Conservation (phyloP, 2,113 vertebrate species). For the Zosterops pallidus region DNA sequence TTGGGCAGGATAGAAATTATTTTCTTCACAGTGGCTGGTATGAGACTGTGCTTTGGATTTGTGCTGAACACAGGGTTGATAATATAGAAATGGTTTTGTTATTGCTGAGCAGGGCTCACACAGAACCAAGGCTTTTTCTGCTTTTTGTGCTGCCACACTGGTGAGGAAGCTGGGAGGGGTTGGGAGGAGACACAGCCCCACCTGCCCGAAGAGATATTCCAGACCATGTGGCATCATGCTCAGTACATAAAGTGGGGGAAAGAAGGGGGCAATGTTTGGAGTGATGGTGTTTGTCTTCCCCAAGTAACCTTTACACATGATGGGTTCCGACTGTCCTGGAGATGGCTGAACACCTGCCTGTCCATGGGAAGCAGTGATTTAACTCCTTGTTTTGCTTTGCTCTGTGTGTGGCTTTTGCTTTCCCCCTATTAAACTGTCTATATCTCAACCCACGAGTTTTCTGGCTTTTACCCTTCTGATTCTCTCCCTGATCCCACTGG, state of each 20-base stretch:
- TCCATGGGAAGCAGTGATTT: not conserved
- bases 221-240: rapidly evolving
- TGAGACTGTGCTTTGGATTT: not conserved
- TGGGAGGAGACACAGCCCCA: not conserved
- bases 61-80: not conserved
- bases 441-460: not conserved
- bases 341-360: not conserved
- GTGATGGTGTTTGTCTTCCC: not conserved
- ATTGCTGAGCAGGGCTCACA: not conserved
- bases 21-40: not conserved
- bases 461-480: not conserved
- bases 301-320: not conserved
- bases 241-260: not conserved
- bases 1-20: not conserved
- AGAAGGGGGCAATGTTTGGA: rapidly evolving
- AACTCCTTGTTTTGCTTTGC: not conserved
- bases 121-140: not conserved
- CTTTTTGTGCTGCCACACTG: not conserved
- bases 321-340: not conserved
- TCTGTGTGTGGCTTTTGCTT: not conserved
- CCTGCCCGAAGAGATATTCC: not conserved
- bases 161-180: not conserved
- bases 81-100: not conserved
- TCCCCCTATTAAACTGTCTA: not conserved
- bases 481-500: not conserved